A percentile compares a stretch with the other conserved stretches of the same genome.
phyloP scores from a whole-genome alignment of 2,797 vertebrate species.

The Molossus molossus region DNA sequence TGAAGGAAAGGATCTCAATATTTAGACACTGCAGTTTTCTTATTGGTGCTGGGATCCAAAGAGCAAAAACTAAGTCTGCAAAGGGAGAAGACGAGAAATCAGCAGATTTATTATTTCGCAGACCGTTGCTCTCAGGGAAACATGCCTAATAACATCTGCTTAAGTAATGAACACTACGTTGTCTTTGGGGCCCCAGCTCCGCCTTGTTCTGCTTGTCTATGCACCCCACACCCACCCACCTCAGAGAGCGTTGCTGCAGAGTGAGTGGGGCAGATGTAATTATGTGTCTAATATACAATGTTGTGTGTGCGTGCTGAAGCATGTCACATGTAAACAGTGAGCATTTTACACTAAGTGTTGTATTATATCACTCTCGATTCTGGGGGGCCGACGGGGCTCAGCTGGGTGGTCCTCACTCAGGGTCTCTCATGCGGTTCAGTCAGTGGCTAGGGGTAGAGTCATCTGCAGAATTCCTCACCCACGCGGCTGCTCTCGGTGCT shows the following conservation, averaged over 20 bases:
- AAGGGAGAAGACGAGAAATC: neutral
- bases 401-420: fast-evolving
- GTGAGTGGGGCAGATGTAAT: neutral
- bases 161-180: fast-evolving
- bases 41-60: neutral
- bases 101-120: neutral
- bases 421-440: neutral
- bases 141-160: neutral
- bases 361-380: fast-evolving
- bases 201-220: fast-evolving
- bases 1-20: neutral
- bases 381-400: neutral
- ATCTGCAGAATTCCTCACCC: neutral
- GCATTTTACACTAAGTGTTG: fast-evolving
- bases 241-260: fast-evolving
- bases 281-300: fast-evolving
- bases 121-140: neutral
- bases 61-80: neutral
- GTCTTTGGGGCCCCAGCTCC: neutral
- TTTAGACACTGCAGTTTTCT: neutral
- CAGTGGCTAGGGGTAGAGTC: neutral
- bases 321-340: neutral
- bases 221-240: neutral
- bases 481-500: neutral
- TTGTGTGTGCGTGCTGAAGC: neutral